Percentiles rank a stretch among this genome's conserved stretches.
Conservation (phyloP, 2,113 vertebrate species). For the Lampris incognitus region DNA sequence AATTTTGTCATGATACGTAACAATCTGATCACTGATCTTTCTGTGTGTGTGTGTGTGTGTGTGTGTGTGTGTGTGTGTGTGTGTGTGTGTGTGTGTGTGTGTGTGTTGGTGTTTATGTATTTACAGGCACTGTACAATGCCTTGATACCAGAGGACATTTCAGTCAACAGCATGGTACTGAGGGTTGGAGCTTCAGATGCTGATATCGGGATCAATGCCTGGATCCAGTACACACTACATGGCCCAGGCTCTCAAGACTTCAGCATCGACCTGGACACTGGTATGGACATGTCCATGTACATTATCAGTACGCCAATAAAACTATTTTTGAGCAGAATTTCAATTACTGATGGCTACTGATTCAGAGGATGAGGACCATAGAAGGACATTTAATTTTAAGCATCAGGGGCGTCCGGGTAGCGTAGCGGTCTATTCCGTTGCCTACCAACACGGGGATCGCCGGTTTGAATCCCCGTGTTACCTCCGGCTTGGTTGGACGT, state of each 20-base stretch:
- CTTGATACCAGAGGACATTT: constrained; percentile 89
- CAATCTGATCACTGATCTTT: no score
- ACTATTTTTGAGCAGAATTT: no score
- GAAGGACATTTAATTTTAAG: no score
- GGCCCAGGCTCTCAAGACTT: constrained; percentile 91
- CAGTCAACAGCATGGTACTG: constrained; percentile 87
- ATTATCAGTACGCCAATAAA: background rate
- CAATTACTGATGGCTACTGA: no score
- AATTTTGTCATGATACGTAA: no score
- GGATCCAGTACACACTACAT: constrained; percentile 90
- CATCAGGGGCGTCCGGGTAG: no score
- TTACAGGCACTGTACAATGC: constrained; percentile 87
- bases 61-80: constrained; percentile 3
- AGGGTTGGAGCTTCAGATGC: constrained; percentile 89
- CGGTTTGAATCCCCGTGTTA: no score
- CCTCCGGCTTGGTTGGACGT: no score
- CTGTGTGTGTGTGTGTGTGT: no score
- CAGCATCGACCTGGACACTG: constrained; percentile 90
- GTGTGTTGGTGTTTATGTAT: constrained; percentile 25
- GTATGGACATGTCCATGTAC: constrained; percentile 66
- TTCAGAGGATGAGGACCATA: no score
- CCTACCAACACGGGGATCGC: no score
- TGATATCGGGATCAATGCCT: constrained; percentile 89
- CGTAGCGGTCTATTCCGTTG: no score
- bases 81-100: constrained; percentile 23